phyloP scores from a whole-genome alignment of 2,113 vertebrate genomes.

The Eleginops maclovinus region DNA sequence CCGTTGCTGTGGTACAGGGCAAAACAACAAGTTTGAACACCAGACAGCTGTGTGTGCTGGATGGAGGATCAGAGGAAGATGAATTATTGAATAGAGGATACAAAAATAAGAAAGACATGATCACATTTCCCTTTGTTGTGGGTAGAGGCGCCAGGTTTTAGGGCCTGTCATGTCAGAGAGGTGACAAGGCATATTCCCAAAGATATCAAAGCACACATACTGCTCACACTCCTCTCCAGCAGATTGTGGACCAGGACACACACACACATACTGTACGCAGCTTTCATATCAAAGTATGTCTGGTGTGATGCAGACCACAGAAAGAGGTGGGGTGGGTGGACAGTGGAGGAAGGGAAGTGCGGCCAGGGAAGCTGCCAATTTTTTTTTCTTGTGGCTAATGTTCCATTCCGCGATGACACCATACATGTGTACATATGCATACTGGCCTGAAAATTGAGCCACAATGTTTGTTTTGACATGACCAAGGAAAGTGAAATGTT shows the following conservation, averaged over 20 bases:
- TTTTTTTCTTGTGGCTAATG: slow-evolving; percentile 46
- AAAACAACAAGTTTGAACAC: slow-evolving; percentile 68
- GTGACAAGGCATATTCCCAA: slow-evolving; percentile 41
- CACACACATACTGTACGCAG: slow-evolving; percentile 17
- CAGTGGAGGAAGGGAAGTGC: slow-evolving; percentile 35
- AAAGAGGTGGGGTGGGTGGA: slow-evolving; percentile 21
- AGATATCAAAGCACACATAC: slow-evolving; percentile 33
- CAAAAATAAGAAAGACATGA: slow-evolving; percentile 33
- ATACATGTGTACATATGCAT: slow-evolving; percentile 53
- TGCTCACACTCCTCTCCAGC: background rate
- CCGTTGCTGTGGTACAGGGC: slow-evolving; percentile 68
- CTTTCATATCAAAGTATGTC: slow-evolving; percentile 44
- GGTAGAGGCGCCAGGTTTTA: slow-evolving; percentile 33
- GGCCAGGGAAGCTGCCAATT: slow-evolving; percentile 50
- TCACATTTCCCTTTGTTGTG: slow-evolving; percentile 51
- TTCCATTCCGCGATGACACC: slow-evolving; percentile 57
- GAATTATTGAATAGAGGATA: slow-evolving; percentile 13
- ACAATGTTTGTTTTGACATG: slow-evolving; percentile 56
- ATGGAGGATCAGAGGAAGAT: slow-evolving; percentile 31
- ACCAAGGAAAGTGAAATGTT: slow-evolving; percentile 29
- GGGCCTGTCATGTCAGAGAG: slow-evolving; percentile 43
- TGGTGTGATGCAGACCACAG: slow-evolving; percentile 40
- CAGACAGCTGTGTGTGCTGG: slow-evolving; percentile 67
- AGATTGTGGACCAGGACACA: background rate
- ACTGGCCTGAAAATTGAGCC: slow-evolving; percentile 8